phyloP scores from a whole-genome alignment of 2,888 invertebrate species.

The Troilus luridus region DNA sequence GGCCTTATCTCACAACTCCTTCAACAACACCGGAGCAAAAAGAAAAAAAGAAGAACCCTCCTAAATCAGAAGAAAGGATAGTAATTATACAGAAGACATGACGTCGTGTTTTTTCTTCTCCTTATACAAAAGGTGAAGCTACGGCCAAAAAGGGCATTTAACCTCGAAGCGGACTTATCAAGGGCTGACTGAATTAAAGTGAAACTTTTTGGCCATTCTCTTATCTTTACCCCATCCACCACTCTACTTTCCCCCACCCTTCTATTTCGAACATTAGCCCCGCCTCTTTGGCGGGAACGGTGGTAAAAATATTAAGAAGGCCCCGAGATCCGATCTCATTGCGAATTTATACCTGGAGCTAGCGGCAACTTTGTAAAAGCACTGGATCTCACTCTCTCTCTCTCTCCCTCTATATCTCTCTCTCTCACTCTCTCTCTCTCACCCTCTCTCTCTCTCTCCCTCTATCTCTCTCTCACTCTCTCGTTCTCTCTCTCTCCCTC shows the following conservation, averaged over 20 bases:
- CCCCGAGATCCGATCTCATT: neutral
- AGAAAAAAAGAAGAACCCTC: neutral
- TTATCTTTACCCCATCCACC: neutral
- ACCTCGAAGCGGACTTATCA: neutral
- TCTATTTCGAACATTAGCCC: neutral
- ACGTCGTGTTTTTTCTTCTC: neutral
- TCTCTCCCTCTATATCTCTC: neutral
- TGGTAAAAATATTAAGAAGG: slow-evolving; percentile 31
- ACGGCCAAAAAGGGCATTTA: neutral
- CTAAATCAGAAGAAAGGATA: neutral
- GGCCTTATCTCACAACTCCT: slow-evolving; percentile 3
- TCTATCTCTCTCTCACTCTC: too few relatives aligned
- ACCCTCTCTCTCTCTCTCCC: too few relatives aligned
- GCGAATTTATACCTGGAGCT: slow-evolving; percentile 20
- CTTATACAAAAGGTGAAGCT: neutral
- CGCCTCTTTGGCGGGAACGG: neutral
- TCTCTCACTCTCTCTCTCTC: too few relatives aligned
- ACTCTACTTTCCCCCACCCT: neutral
- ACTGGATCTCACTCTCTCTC: neutral
- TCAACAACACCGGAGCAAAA: neutral
- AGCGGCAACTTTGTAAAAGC: slow-evolving; percentile 18
- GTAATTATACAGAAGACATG: slow-evolving; percentile 17
- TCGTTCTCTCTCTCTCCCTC: too few relatives aligned
- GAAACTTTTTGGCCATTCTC: neutral
- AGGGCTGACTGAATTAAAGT: slow-evolving; percentile 12